Evolutionary conservation across 2,113 vertebrate species (phyloP).

Genomic region (Crotalus tigris): DNA sequence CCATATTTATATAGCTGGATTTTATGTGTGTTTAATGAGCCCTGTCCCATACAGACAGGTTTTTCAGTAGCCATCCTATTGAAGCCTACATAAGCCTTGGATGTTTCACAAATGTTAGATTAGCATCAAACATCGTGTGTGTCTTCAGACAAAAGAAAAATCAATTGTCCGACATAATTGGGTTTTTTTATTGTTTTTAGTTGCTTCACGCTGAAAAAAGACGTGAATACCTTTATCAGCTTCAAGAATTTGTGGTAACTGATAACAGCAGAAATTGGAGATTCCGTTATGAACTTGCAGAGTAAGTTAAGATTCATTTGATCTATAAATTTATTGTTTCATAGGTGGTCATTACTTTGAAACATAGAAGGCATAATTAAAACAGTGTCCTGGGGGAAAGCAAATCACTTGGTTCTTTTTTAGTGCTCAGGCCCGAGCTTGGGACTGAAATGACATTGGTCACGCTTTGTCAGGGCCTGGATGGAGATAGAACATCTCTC

Average conservation of each 20-base stretch:
- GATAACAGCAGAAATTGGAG: slow-evolving; percentile 76
- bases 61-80: not conserved
- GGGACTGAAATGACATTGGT: not conserved
- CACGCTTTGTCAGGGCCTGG: not conserved
- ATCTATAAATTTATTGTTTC: not conserved
- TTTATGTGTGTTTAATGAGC: not conserved
- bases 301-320: slow-evolving; percentile 60
- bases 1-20: not conserved
- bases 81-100: not conserved
- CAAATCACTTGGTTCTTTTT: not conserved
- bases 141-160: not conserved
- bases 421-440: not conserved
- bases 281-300: slow-evolving; percentile 73
- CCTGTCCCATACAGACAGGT: not conserved
- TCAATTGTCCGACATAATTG: not conserved
- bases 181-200: slow-evolving; percentile 38
- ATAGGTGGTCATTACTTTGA: not conserved
- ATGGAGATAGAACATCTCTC: not conserved
- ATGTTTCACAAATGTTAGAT: not conserved
- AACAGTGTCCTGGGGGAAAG: not conserved
- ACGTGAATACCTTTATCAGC: slow-evolving; percentile 75
- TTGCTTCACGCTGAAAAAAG: slow-evolving; percentile 77
- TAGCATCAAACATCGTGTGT: not conserved
- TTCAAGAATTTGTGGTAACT: slow-evolving; percentile 76
- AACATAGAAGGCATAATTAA: not conserved